A percentile compares a stretch with the other conserved stretches of the same genome.
These are phyloP conservation scores for Zoanthus sansibaricus DNA, from an alignment of 92 coral and sea anemone species.

Conservation along the genomic window DNA sequence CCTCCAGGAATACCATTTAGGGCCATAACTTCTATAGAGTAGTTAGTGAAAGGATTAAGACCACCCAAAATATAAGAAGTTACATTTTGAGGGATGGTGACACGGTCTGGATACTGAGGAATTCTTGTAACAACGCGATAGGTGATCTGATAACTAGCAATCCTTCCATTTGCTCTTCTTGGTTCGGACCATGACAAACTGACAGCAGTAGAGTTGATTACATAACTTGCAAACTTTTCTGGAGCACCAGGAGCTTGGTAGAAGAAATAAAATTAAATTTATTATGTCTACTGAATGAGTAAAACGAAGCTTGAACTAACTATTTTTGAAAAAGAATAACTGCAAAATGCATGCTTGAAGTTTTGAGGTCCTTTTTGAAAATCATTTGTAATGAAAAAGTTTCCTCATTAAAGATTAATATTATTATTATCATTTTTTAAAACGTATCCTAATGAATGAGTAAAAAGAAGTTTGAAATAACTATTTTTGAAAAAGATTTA, in stretches of 20 bases:
- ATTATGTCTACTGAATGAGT: neutral
- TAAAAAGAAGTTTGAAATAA: too few relatives aligned
- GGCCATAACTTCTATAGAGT: constrained; percentile 26
- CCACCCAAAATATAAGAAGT: constrained; percentile 21
- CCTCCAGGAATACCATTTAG: constrained; percentile 34
- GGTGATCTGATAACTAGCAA: constrained; percentile 6
- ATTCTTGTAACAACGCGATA: constrained; percentile 9
- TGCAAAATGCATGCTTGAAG: too few relatives aligned
- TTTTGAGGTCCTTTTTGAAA: too few relatives aligned
- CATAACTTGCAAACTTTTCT: constrained; percentile 25
- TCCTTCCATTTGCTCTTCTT: constrained; percentile 33
- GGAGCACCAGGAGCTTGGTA: constrained; percentile 41
- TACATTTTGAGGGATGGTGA: constrained; percentile 34
- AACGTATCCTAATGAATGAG: neutral
- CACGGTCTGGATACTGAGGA: constrained; percentile 1
- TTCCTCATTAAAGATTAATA: too few relatives aligned
- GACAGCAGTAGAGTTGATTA: constrained; percentile 37
- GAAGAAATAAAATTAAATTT: too few relatives aligned
- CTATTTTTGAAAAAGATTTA: too few relatives aligned
- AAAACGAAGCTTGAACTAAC: too few relatives aligned
- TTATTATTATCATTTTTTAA: too few relatives aligned
- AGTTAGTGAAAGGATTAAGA: constrained; percentile 30
- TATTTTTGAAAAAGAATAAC: too few relatives aligned
- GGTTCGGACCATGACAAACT: constrained; percentile 45
- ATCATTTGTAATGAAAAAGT: too few relatives aligned